Base-by-base conservation (phyloP, 2,888 invertebrate species). In the Tetragonisca angustula region DNA sequence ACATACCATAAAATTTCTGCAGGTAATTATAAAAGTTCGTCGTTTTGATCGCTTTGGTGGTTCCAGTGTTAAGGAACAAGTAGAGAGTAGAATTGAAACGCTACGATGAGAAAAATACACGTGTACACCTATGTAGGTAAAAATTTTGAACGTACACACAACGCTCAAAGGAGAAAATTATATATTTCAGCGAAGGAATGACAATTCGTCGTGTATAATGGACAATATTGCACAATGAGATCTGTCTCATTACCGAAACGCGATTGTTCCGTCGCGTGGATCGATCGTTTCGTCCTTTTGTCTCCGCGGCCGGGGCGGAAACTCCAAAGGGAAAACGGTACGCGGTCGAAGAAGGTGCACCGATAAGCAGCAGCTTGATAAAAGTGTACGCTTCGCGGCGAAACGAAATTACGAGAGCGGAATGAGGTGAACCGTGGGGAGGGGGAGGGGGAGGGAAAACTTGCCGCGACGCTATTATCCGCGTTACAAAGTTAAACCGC, bases 401-500 rank as follows among this genome's bases (percentile, higher is more conserved):
- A 65, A 75, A 75, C 54, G 54, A 75, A 65, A 75, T 75, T 73
- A 73, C 67, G 67, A 24, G 43, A 6, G 19, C 24, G 15, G 67
- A 49, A 21, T 19, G 62, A 32, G 32, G 19, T 9, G 15, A 9
- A 27, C 27, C 1, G 27, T 3, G 17, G 24, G 17, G n/a, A 6
- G 21, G 13, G 36, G n/a, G 17, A 9, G n/a, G 15, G 21, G 3
- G 54, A 11, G 21, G 15, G 62, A 64, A 52, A 64, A 73, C 54
- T 75, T 67, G 74, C 24, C 74, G 65, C 74, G 74, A 75, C 74
- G 74, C 74, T 75, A 67, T 75, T 75, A 75, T 75, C 52, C 74
- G 19, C 74, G 65, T 75, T 67, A 75, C 74, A 75, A 67, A 75
- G 74, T 75, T 75, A 75, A 75, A 75, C 74, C 74, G 56, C 65